Conservation (phyloP, 64 coral and sea anemone species). For the Porites lutea region DNA sequence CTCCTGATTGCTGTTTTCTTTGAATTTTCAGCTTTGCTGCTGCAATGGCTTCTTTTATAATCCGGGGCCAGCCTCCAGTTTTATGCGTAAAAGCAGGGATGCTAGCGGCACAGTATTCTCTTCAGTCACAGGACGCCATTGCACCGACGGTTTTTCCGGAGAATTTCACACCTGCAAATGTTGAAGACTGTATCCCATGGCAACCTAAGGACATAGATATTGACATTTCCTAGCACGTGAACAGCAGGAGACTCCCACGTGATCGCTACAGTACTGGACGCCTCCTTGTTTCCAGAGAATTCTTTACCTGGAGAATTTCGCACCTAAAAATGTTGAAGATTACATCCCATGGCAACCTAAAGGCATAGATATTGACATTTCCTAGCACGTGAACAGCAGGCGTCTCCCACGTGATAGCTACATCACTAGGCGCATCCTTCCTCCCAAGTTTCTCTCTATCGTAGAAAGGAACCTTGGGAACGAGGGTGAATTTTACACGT, state of each 20-base stretch:
- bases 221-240: conserved; percentile 21
- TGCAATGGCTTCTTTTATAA: conserved; percentile 74
- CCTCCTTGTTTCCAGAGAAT: too few species aligned
- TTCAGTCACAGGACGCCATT: conserved; percentile 78
- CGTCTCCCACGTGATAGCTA: too few species aligned
- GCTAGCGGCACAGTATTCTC: conserved; percentile 77
- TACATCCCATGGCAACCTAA: conserved; percentile 19
- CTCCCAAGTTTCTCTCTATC: too few species aligned
- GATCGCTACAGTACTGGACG: neutral
- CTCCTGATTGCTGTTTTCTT: neutral
- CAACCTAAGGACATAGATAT: conserved; percentile 16
- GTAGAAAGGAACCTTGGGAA: too few species aligned
- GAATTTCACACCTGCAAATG: conserved; percentile 40
- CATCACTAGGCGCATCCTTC: too few species aligned
- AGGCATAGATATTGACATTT: conserved; percentile 24
- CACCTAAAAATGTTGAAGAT: conserved; percentile 29
- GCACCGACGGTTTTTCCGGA: conserved; percentile 35
- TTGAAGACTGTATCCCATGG: conserved; percentile 32
- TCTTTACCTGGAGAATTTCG: conserved; percentile 16
- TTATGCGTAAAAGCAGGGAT: conserved; percentile 90
- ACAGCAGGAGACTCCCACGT: neutral
- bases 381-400: neutral
- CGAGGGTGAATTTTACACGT: too few species aligned
- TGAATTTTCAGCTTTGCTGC: conserved; percentile 75
- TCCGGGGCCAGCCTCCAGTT: conserved; percentile 77